Evolutionary conservation across 2,888 invertebrate species (phyloP).

Genomic region (Lasioglossum pauxillum): DNA sequence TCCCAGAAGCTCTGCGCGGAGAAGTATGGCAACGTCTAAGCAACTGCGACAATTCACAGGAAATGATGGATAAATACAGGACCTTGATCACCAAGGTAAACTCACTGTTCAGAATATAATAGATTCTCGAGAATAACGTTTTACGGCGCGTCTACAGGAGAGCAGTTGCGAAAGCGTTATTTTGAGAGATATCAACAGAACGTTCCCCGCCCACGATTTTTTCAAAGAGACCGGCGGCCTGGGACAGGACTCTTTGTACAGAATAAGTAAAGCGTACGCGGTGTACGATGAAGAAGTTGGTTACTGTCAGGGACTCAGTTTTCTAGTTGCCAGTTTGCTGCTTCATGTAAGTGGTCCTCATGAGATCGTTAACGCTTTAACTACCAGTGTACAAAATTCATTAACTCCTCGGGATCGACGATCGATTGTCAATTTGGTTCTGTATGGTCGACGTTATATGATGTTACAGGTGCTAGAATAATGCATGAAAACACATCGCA

Average conservation of each 20-base stretch:
- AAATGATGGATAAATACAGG: slow-evolving; percentile 96
- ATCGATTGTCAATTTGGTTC: too few relatives aligned
- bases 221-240: slow-evolving; percentile 97
- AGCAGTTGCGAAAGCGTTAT: slow-evolving; percentile 98
- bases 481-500: not conserved
- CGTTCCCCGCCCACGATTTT: slow-evolving; percentile 99
- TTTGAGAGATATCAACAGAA: slow-evolving; percentile 97
- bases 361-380: not conserved
- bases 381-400: not conserved
- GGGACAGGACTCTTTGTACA: slow-evolving; percentile 98
- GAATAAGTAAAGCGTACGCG: slow-evolving; percentile 98
- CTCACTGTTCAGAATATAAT: not conserved
- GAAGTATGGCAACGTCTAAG: slow-evolving; percentile 99
- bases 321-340: slow-evolving; percentile 97
- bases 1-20: slow-evolving; percentile 98
- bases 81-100: slow-evolving; percentile 95
- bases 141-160: slow-evolving; percentile 87
- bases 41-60: slow-evolving; percentile 92
- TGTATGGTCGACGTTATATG: too few relatives aligned
- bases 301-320: slow-evolving; percentile 99
- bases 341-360: slow-evolving; percentile 93
- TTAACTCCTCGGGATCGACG: not conserved
- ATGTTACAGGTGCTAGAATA: not conserved
- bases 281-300: slow-evolving; percentile 99
- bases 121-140: not conserved